Conservation (phyloP, 2,113 vertebrate species). For the Ptilorrhoa leucosticta region DNA sequence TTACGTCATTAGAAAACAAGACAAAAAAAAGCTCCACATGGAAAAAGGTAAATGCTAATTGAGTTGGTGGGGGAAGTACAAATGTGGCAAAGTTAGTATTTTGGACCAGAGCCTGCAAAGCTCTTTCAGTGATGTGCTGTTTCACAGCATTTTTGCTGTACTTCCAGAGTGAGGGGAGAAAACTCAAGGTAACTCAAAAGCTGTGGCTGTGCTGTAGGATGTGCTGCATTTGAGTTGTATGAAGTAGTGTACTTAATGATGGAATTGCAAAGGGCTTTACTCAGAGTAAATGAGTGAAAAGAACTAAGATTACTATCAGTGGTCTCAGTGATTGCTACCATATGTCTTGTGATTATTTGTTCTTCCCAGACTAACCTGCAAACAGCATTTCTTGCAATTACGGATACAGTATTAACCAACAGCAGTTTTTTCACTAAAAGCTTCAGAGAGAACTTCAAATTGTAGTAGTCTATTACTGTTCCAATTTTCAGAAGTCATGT, state of each 20-base stretch:
- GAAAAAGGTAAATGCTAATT: background rate
- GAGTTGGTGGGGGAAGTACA: background rate
- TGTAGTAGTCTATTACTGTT: background rate
- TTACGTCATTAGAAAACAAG: background rate
- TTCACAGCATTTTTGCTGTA: background rate
- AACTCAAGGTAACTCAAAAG: background rate
- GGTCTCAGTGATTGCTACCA: background rate
- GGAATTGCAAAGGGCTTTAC: background rate
- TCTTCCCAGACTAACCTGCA: background rate
- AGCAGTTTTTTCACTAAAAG: background rate
- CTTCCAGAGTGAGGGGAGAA: background rate
- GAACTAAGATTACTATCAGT: background rate
- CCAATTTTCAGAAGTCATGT: background rate
- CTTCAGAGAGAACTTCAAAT: background rate
- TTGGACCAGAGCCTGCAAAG: background rate
- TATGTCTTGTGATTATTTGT: background rate
- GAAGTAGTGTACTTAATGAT: background rate
- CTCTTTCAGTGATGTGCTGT: background rate
- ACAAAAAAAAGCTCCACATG: accelerated
- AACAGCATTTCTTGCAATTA: background rate
- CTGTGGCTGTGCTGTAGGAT: background rate
- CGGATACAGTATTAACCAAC: background rate
- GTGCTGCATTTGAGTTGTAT: background rate
- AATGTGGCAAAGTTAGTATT: background rate
- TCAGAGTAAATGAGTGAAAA: background rate